Percentiles rank a stretch among this genome's conserved stretches.
These are phyloP conservation scores for Alosa sapidissima DNA, from an alignment of 2,797 vertebrate species.

Conservation along the genomic window DNA sequence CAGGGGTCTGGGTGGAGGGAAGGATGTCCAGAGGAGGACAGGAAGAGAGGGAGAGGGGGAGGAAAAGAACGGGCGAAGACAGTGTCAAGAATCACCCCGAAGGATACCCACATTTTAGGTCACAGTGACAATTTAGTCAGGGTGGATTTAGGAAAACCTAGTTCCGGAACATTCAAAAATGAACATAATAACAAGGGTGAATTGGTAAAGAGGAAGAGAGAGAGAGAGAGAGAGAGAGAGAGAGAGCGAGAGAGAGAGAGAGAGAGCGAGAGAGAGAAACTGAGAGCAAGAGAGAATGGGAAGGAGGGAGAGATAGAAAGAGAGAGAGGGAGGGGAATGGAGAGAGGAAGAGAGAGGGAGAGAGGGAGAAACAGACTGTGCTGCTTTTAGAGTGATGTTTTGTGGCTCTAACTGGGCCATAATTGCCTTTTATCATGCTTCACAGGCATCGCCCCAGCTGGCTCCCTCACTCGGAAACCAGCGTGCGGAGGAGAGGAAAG, in stretches of 20 bases:
- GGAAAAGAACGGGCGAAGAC: not conserved
- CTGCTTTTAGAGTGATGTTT: not conserved
- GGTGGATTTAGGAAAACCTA: not conserved
- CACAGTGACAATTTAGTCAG: not conserved
- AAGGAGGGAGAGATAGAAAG: not conserved
- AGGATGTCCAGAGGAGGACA: conserved; percentile 17
- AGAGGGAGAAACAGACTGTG: not conserved
- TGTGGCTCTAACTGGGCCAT: not conserved
- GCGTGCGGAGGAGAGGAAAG: conserved; percentile 33
- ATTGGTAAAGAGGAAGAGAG: not conserved
- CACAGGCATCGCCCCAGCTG: conserved; percentile 18
- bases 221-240: not conserved
- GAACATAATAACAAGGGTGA: not conserved
- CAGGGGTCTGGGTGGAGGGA: not conserved
- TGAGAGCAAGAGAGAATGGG: not conserved
- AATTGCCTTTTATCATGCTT: conserved; percentile 25
- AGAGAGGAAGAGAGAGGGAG: not conserved
- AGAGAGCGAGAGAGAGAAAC: not conserved
- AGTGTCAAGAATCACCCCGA: not conserved
- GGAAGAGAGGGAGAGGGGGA: not conserved
- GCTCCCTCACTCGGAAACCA: not conserved
- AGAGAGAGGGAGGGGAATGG: not conserved
- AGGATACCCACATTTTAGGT: not conserved
- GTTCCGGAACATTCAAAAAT: not conserved
- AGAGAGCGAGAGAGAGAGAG: not conserved